Base-by-base conservation (phyloP, 2,113 vertebrate genomes). In the Phrynocephalus versicolor region DNA sequence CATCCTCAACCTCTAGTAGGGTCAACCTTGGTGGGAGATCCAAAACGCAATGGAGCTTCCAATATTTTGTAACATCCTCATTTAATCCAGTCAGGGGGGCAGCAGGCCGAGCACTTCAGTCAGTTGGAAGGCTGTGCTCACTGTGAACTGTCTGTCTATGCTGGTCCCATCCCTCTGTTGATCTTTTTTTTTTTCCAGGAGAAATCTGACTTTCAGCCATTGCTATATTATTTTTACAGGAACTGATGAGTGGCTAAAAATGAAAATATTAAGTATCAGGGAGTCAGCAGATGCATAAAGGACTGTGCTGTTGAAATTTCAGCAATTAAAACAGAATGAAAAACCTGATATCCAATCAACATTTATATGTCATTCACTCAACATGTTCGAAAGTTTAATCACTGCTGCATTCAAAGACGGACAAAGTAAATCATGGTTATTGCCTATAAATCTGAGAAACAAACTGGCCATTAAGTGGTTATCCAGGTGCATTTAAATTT, bases 341-440 rank as follows among this genome's bases (percentile, higher is more conserved):
- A 57, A 41, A 70, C 25, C 35, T 37, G n/a, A 7, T 62, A 79
- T 69, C 65, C 30, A 45, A 67, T 67, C 64, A 67, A 67, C 39
- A 21, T 81, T 67, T 81, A 67, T 67, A 37, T 81, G n/a, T 30
- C n/a, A 69, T 69, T 21, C 79, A 81, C 13, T 35, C 65, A 81
- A 25, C 45, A 69, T 35, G 18, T 37, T 55, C 15, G 41, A 70
- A 70, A 81, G 64, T 33, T 70, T n/a, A 71, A 57, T 71, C 14
- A 16, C 2, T 82, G n/a, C n/a, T 71, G 33, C 71, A n/a, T 69
- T 82, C 45, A 82, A n/a, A 57, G 65, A 82, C 57, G 21, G 37
- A 71, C 21, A n/a, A 37, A 82, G 25, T 35, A 82, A 58, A 82
- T 71, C 67, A 71, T 71, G 30, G 57, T 71, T 82, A 71, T 82